Evolutionary conservation across 2,888 invertebrate species (phyloP).

Genomic region (Eretmocerus hayati): DNA sequence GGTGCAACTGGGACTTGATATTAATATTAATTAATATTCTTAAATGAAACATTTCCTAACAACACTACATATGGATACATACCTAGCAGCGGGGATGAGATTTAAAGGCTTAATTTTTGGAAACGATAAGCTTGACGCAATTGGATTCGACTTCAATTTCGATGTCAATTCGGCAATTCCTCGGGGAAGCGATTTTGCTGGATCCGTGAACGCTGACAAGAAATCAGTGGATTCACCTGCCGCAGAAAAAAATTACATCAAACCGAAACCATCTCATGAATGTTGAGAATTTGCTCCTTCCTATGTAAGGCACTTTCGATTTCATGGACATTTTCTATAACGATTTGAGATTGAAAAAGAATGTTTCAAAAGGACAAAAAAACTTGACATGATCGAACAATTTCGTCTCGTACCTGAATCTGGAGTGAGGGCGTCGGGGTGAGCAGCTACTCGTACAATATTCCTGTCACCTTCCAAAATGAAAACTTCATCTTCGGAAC

Average conservation of each 20-base stretch:
- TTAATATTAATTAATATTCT: no score
- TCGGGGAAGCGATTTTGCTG: conserved; percentile 38
- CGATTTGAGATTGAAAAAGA: not conserved
- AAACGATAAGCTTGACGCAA: conserved; percentile 42
- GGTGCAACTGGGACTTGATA: no score
- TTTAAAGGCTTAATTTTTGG: conserved; percentile 39
- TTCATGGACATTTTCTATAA: no score
- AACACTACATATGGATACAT: no score
- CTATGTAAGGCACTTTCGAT: no score
- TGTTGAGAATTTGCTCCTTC: not conserved
- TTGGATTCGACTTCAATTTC: conserved; percentile 42
- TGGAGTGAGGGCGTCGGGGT: conserved; percentile 56
- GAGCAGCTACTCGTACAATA: conserved; percentile 67
- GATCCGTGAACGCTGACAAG: conserved; percentile 32
- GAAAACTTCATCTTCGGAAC: conserved; percentile 70
- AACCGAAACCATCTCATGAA: no score
- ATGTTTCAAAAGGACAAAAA: not conserved
- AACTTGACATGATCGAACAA: not conserved
- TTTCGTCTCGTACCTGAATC: conserved; percentile 29
- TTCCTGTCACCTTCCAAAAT: conserved; percentile 73
- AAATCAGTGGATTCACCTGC: conserved; percentile 24
- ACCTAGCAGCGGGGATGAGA: conserved; percentile 40
- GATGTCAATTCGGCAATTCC: conserved; percentile 43
- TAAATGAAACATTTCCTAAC: no score
- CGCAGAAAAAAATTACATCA: no score